Evolutionary conservation across 2,113 vertebrate genomes (phyloP).

Genomic region (Thryonomys swinderianus): DNA sequence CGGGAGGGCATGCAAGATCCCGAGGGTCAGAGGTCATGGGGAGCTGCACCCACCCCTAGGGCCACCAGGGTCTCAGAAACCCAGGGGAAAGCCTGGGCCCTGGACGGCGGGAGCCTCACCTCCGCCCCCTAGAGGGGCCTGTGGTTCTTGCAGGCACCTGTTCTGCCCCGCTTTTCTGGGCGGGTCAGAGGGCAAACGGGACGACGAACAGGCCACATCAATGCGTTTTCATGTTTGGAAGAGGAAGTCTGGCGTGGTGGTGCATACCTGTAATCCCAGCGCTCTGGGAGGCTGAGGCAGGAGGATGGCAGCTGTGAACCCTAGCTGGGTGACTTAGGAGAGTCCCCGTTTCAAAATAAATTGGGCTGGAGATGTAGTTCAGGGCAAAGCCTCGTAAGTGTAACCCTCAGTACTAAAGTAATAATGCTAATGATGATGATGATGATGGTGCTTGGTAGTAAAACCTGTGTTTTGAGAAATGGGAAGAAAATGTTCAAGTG

Average conservation of each 20-base stretch:
- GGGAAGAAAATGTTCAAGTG: too few species aligned
- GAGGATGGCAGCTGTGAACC: too few species aligned
- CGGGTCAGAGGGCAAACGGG: background rate
- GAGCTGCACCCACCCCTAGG: background rate
- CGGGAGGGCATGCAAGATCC: background rate
- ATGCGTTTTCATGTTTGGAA: background rate
- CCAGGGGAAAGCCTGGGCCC: background rate
- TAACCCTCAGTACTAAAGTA: too few species aligned
- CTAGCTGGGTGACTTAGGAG: too few species aligned
- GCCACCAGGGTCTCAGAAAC: background rate
- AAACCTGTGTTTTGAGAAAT: too few species aligned
- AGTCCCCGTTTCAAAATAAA: too few species aligned
- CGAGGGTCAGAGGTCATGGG: background rate
- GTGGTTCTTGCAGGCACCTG: fast-evolving
- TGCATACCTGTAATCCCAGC: too few species aligned
- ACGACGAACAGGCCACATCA: fast-evolving
- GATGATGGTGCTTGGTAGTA: too few species aligned
- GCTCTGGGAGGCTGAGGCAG: too few species aligned
- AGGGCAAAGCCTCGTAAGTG: too few species aligned
- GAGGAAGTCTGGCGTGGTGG: background rate
- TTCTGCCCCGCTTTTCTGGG: background rate
- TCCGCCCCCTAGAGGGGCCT: background rate
- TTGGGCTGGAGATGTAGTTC: too few species aligned
- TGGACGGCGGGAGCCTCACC: background rate
- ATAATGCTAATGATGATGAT: too few species aligned